A percentile compares a stretch with the other conserved stretches of the same genome.
Conservation (phyloP, 2,888 invertebrate genomes). For the Melangyna quadrimaculata region DNA sequence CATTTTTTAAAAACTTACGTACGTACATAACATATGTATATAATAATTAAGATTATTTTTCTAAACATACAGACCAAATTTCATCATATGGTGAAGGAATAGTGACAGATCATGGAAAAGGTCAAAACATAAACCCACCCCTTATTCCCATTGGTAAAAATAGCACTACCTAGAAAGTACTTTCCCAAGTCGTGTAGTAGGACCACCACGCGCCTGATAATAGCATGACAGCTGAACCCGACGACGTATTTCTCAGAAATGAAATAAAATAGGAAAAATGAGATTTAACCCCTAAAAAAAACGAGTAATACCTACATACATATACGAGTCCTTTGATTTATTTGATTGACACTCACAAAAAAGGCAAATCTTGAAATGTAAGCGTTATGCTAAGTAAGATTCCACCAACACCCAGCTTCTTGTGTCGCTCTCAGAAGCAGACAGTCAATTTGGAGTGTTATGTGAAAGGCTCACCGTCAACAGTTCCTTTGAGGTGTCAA, state of each 20-base stretch:
- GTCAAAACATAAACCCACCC: too few relatives aligned
- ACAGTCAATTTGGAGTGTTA: constrained; percentile 10
- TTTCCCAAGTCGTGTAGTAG: too few relatives aligned
- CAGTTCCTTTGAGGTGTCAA: constrained; percentile 63
- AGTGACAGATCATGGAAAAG: too few relatives aligned
- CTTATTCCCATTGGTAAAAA: too few relatives aligned
- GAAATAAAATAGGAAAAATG: background rate
- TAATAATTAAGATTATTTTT: too few relatives aligned
- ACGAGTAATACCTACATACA: background rate
- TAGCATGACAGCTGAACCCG: background rate
- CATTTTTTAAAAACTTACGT: too few relatives aligned
- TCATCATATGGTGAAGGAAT: too few relatives aligned
- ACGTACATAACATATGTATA: too few relatives aligned
- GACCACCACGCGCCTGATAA: too few relatives aligned
- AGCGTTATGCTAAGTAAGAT: constrained; percentile 40
- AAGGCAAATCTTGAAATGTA: constrained; percentile 49
- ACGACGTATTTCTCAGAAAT: background rate
- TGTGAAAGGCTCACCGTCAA: constrained; percentile 20
- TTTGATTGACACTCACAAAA: constrained; percentile 66
- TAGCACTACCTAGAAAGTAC: too few relatives aligned
- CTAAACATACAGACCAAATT: too few relatives aligned
- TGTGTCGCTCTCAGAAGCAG: constrained; percentile 10
- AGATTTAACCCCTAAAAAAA: background rate
- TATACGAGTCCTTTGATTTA: too few relatives aligned
- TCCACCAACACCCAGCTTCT: constrained; percentile 29